Percentiles rank a stretch among this genome's conserved stretches.
These are phyloP conservation scores for Cygnus buccinator DNA, from an alignment of 2,113 vertebrate species.

Conservation along the genomic window DNA sequence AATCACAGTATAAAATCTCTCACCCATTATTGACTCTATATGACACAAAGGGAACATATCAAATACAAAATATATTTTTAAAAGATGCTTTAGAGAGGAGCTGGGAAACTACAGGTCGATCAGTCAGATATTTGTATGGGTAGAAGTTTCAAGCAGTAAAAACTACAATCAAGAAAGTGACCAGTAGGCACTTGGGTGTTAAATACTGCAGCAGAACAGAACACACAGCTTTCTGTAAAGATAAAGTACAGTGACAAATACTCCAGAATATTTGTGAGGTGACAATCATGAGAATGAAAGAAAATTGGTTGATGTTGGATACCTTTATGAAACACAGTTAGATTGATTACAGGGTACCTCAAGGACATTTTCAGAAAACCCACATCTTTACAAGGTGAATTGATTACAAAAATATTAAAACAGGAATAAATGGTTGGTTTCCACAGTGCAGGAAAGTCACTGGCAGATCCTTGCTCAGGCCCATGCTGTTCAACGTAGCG, in stretches of 20 bases:
- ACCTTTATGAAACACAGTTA: neutral
- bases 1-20: neutral
- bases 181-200: neutral
- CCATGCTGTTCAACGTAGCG: neutral
- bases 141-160: neutral
- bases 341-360: neutral
- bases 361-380: neutral
- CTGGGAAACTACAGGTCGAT: neutral
- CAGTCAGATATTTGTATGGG: neutral
- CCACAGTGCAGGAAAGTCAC: neutral
- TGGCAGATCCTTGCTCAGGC: neutral
- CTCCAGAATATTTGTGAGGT: neutral
- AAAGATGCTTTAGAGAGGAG: neutral
- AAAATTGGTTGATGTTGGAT: neutral
- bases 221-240: neutral
- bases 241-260: neutral
- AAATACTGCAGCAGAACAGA: neutral
- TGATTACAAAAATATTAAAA: neutral
- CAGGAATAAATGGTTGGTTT: neutral
- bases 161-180: neutral
- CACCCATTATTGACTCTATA: neutral
- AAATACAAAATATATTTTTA: neutral
- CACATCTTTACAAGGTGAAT: neutral
- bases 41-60: neutral
- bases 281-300: neutral